Base-by-base conservation (phyloP, 2,888 invertebrate genomes). In the Aspidiotus destructor region DNA sequence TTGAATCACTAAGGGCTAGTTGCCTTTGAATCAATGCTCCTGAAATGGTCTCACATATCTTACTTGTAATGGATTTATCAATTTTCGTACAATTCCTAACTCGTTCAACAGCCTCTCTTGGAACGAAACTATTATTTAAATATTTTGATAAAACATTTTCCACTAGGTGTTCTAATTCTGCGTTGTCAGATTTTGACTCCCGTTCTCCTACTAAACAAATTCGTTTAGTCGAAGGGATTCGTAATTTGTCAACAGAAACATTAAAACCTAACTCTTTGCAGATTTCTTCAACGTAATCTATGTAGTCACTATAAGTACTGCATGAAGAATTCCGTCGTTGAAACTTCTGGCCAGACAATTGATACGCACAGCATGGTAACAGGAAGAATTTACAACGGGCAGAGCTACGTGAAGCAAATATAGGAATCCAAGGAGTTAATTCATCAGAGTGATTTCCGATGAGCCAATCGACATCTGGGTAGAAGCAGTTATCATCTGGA, bases 371-470 rank as follows among this genome's bases (percentile, higher is more conserved):
- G 77, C 99, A 99, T 0, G 99, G 99, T 13, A 99, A 80, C 1
- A 98, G 79, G 76, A 98, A 96, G 76, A 88, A 95, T 70, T 86
- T 86, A 70, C 88, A 86, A 41, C 80, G 80, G 68, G 82, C 83
- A 0, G 88, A 88, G 79, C 88, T 88, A 69, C 83, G 82, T 0
- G 92, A 85, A 41, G 97, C 88, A 74, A 98, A 86, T 0, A 97
- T 86, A 17, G 98, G 95, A 74, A 99, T 86, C 98, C 98, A 99
- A 1, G 97, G 96, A 9, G 98, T 97, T n/a, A 99, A 79, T 77
- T 99, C 98, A 81, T 99, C 99, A 13, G 96, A 95, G 80, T 99
- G 99, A 79, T 99, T 99, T 64, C 98, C 99, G 76, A 99, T 94
- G 63, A 99, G 79, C 95, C 96, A 96, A 75, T 93, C 89, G 41